Conservation (phyloP, 2,797 vertebrate species). For the Lacerta bilineata region DNA sequence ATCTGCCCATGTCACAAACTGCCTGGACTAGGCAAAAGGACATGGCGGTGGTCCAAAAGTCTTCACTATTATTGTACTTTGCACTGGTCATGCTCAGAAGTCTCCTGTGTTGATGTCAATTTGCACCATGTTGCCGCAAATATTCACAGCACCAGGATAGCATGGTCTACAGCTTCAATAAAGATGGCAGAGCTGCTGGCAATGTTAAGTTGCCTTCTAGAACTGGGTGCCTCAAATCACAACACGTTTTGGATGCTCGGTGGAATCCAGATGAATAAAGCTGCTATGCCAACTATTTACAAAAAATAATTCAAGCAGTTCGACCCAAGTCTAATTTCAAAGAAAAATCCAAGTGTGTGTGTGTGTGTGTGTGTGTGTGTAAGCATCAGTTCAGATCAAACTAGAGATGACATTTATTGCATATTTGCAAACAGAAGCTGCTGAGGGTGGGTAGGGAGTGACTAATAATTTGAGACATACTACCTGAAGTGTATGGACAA, state of each 20-base stretch:
- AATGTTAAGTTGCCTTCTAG: neutral
- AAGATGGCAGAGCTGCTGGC: neutral
- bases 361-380: neutral
- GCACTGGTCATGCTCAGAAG: neutral
- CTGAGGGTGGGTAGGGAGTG: neutral
- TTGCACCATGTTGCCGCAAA: neutral
- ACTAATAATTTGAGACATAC: neutral
- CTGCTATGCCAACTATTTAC: neutral
- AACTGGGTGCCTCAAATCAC: neutral
- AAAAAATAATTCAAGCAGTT: neutral
- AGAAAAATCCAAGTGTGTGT: too few relatives aligned
- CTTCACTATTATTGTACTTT: neutral
- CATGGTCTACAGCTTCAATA: neutral
- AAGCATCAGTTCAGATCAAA: neutral
- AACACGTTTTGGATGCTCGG: neutral
- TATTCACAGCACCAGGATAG: too few relatives aligned
- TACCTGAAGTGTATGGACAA: too few relatives aligned
- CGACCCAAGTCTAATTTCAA: neutral
- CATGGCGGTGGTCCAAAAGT: neutral
- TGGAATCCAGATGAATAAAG: neutral
- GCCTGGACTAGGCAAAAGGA: neutral
- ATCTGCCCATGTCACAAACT: neutral
- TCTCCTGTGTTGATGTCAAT: neutral
- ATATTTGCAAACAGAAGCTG: neutral
- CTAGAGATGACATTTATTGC: neutral